Evolutionary conservation across 2,888 invertebrate genomes (phyloP).

Genomic region (Abrostola tripartita): DNA sequence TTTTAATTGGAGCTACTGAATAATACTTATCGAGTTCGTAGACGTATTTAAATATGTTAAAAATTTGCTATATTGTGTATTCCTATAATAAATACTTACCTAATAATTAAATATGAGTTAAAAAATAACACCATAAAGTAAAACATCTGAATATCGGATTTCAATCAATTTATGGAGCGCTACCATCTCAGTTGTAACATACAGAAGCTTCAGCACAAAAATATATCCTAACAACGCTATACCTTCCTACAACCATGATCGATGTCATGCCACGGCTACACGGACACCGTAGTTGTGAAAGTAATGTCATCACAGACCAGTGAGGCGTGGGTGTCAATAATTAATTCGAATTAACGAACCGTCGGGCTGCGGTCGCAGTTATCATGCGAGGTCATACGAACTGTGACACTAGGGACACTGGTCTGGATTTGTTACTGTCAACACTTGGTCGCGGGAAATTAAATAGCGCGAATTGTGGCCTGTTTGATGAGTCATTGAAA

Average conservation of each 20-base stretch:
- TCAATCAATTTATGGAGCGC: too few relatives aligned
- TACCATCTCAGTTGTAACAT: too few relatives aligned
- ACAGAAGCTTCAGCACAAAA: too few relatives aligned
- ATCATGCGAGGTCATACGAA: slow-evolving; percentile 18
- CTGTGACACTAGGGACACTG: slow-evolving; percentile 17
- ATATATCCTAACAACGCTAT: neutral
- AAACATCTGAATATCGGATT: too few relatives aligned
- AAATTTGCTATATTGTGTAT: too few relatives aligned
- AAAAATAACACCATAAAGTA: too few relatives aligned
- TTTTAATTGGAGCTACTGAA: too few relatives aligned
- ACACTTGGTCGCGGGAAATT: slow-evolving; percentile 26
- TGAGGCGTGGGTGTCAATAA: slow-evolving; percentile 40
- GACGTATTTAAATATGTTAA: too few relatives aligned
- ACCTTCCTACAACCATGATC: neutral
- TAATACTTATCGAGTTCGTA: too few relatives aligned
- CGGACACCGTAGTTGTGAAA: slow-evolving; percentile 7
- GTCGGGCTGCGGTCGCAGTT: slow-evolving; percentile 40
- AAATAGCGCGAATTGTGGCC: slow-evolving; percentile 22
- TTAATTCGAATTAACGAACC: slow-evolving; percentile 57
- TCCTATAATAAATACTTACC: too few relatives aligned
- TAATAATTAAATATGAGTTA: too few relatives aligned
- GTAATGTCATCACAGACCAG: slow-evolving; percentile 25
- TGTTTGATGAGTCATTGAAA: slow-evolving; percentile 3
- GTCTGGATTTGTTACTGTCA: slow-evolving; percentile 34
- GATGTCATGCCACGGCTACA: neutral